Percentiles rank a stretch among this genome's conserved stretches.
Conservation (phyloP, 1,140 invertebrate genomes). For the Zaprionus lachaisei region DNA sequence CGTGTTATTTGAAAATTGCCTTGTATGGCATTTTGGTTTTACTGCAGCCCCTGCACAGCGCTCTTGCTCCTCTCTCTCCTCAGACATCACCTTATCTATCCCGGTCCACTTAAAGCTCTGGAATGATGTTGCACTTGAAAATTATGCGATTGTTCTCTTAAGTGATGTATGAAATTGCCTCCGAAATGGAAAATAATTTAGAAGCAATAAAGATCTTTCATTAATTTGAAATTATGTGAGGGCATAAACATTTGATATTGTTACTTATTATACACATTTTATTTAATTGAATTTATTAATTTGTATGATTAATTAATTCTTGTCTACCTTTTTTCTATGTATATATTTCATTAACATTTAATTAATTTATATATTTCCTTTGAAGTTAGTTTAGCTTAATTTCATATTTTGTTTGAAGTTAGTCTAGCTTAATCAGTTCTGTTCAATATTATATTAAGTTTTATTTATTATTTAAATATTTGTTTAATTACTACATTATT, state of each 20-base stretch:
- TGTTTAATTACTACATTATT: background rate
- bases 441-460: no score
- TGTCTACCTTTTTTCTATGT: background rate
- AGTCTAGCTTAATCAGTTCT: no score
- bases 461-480: background rate
- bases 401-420: no score
- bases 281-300: background rate
- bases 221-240: background rate
- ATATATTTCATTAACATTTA: no score
- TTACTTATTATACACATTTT: no score
- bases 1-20: slow-evolving; percentile 70
- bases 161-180: slow-evolving; percentile 3
- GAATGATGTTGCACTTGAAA: slow-evolving; percentile 43
- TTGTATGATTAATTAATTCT: background rate
- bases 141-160: slow-evolving; percentile 21
- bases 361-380: background rate
- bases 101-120: slow-evolving; percentile 21
- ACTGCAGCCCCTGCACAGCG: background rate
- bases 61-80: background rate
- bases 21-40: slow-evolving; percentile 55
- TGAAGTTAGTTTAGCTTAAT: no score
- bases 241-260: no score
- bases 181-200: slow-evolving; percentile 6
- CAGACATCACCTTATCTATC: background rate
- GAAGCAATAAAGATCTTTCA: background rate